phyloP scores from a whole-genome alignment of 2,888 invertebrate genomes.

The Acanthosepion pharaonis region DNA sequence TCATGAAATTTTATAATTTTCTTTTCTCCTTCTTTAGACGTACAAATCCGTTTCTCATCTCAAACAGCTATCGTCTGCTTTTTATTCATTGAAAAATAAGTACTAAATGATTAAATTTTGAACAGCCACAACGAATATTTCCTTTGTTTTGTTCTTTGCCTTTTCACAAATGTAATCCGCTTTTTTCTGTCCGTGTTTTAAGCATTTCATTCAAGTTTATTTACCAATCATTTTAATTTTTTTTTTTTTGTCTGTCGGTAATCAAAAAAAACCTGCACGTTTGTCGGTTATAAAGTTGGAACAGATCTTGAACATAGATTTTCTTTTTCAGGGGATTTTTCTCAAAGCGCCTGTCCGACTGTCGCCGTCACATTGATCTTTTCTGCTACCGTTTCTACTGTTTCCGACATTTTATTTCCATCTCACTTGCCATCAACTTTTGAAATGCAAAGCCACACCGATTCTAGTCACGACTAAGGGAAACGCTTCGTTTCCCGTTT shows the following conservation, averaged over 20 bases:
- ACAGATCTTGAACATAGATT: background rate
- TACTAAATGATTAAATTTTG: background rate
- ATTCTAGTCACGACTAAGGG: background rate
- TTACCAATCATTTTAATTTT: background rate
- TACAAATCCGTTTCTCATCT: background rate
- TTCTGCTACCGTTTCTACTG: background rate
- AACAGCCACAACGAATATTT: background rate
- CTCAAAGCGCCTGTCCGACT: background rate
- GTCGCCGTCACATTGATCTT: background rate
- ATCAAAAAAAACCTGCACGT: background rate
- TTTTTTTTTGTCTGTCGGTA: no score
- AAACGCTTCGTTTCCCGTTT: background rate
- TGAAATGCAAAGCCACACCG: background rate
- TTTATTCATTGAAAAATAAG: slow-evolving; percentile 25
- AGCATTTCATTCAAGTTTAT: background rate
- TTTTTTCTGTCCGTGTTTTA: background rate
- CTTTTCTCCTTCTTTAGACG: background rate
- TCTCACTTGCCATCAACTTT: background rate
- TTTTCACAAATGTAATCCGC: background rate
- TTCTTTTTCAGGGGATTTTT: background rate
- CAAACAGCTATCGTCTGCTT: background rate
- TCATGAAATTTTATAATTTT: background rate
- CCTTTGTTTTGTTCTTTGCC: background rate
- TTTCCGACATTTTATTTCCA: background rate
- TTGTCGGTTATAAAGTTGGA: background rate